Evolutionary conservation across 2,797 vertebrate genomes (phyloP).

Genomic region (Odontamblyopus lacepedii): DNA sequence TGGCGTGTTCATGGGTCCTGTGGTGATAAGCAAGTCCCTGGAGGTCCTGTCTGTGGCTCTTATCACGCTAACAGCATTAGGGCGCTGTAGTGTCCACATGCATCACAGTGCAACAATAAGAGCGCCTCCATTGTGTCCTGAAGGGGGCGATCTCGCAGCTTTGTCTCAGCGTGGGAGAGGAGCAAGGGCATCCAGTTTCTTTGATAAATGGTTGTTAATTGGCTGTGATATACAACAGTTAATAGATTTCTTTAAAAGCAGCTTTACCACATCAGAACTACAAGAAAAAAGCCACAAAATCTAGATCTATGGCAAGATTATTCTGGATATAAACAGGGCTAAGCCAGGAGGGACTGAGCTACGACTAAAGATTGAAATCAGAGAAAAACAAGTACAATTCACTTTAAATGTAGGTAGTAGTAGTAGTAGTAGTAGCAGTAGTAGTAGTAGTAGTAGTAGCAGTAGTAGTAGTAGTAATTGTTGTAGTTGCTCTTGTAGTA

Average conservation of each 20-base stretch:
- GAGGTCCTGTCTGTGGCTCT: conserved; percentile 46
- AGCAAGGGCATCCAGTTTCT: background rate
- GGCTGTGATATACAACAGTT: background rate
- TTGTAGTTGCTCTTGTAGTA: no score
- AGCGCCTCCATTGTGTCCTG: background rate
- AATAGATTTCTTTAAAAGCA: background rate
- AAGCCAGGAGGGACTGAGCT: no score
- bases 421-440: no score
- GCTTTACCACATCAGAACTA: no score
- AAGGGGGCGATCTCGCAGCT: background rate
- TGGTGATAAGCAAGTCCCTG: conserved; percentile 53
- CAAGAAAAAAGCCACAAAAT: no score
- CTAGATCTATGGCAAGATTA: no score
- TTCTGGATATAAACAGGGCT: no score
- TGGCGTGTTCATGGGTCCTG: conserved; percentile 4
- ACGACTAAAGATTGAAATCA: no score
- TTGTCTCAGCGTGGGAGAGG: background rate
- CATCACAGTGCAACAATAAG: conserved; percentile 3
- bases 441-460: no score
- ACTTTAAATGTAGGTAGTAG: no score
- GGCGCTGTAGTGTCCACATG: conserved; percentile 20
- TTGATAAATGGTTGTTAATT: background rate
- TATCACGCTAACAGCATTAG: conserved; percentile 59
- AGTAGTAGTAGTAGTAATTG: no score
- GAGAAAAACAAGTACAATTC: no score